These are phyloP conservation scores for Nephrotoma appendiculata DNA, from an alignment of 2,888 invertebrate genomes.

Conservation along the genomic window DNA sequence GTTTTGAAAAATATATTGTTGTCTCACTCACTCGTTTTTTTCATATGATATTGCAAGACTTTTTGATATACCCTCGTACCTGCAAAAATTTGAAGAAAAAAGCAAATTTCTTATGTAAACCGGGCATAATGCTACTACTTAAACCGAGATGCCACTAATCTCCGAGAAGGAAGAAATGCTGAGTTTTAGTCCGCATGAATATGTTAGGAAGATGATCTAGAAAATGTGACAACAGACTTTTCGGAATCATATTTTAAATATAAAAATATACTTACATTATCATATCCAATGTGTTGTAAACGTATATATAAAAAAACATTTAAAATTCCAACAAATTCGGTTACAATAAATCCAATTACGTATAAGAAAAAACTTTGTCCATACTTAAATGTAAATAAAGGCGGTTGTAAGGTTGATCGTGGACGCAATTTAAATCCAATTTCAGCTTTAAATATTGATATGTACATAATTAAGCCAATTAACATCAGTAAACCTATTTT, in stretches of 20 bases:
- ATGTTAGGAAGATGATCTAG: too few relatives aligned
- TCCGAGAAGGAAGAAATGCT: too few relatives aligned
- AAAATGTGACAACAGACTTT: not conserved
- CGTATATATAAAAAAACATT: conserved; percentile 73
- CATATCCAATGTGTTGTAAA: conserved; percentile 28
- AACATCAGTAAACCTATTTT: conserved; percentile 70
- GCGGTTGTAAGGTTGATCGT: conserved; percentile 59
- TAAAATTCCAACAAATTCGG: conserved; percentile 72
- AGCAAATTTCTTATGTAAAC: too few relatives aligned
- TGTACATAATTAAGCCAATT: conserved; percentile 83
- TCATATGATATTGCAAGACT: too few relatives aligned
- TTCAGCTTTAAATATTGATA: conserved; percentile 84
- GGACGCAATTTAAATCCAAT: conserved; percentile 74
- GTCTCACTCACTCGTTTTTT: too few relatives aligned
- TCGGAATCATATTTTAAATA: not conserved
- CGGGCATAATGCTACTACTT: too few relatives aligned
- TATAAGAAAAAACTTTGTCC: conserved; percentile 80
- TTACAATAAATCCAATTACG: conserved; percentile 68
- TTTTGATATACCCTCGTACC: too few relatives aligned
- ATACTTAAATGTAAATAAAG: conserved; percentile 71
- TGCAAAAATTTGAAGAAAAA: too few relatives aligned
- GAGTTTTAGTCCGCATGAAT: too few relatives aligned
- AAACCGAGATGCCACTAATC: too few relatives aligned
- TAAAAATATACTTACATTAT: conserved; percentile 21
- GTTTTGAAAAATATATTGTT: too few relatives aligned